These are phyloP conservation scores for Saccopteryx leptura DNA, from an alignment of 2,113 vertebrate genomes.

Conservation along the genomic window DNA sequence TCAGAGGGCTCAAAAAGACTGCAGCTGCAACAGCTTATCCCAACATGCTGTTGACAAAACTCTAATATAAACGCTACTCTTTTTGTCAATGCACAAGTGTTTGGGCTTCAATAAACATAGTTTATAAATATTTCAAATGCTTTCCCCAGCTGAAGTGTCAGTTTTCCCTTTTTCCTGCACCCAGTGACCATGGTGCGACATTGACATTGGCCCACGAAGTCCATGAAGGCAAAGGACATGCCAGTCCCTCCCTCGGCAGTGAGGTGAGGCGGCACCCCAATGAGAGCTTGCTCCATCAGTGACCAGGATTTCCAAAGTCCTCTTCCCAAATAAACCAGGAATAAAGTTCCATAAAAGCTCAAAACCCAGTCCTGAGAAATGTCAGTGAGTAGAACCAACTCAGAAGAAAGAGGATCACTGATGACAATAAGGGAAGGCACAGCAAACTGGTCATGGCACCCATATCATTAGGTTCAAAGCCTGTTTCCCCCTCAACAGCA, in stretches of 20 bases:
- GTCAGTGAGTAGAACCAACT: neutral
- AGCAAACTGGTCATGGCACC: neutral
- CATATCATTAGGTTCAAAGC: neutral
- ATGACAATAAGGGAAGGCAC: neutral
- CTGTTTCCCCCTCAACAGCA: neutral
- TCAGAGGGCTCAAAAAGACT: neutral
- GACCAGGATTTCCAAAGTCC: conserved; percentile 14
- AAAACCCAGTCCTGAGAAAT: neutral
- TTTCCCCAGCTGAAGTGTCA: neutral
- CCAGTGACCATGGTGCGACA: neutral
- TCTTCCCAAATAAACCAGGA: neutral
- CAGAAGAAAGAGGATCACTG: neutral
- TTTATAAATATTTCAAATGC: neutral
- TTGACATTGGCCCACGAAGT: neutral
- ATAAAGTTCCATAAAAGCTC: neutral
- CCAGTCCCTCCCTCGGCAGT: neutral
- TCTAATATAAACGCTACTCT: neutral
- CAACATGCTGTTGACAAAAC: neutral
- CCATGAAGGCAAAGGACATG: neutral
- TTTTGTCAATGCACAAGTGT: neutral
- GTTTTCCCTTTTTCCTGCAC: neutral
- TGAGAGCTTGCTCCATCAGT: neutral
- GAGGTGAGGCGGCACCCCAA: neutral
- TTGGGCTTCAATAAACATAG: neutral
- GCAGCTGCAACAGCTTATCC: neutral